Evolutionary conservation across 2,797 vertebrate genomes (phyloP), one percentile per base, ranked within the genome.

Genomic region (Acipenser oxyrinchus): DNA sequence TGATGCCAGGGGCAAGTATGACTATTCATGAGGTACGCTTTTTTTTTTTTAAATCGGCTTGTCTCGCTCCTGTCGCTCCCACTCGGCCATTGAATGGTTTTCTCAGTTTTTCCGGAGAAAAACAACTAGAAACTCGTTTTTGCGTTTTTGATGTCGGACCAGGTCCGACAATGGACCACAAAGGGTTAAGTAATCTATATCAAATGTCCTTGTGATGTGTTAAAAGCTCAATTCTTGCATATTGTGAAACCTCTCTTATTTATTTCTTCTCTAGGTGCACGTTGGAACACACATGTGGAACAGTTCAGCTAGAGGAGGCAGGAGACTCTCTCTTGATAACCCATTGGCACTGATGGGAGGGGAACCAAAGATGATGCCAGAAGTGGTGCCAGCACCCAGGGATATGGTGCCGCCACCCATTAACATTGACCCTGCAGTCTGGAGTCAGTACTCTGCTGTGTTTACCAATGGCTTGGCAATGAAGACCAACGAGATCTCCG

Each of bases 401-500:
- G 96, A 98, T 61, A 72, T 95, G 66, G 70, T 86, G 13, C 83
- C 90, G 3, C 82, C 91, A 7, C 78, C 93, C 0, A 88, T 95
- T 71, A 92, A 83, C 77, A 87, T 98, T 68, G 95, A 99, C 78
- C 90, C 95, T 0, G 84, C 90, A 0, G 76, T 95, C 66, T 99
- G 97, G 97, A 98, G 91, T 86, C 95, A 98, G 82, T 99, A 98
- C 0, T 87, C 94, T 6, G 88, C 95, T 6, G 92, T 93, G 70
- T 94, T 98, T 77, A 94, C 90, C 4, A 95, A 93, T 0, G 93
- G 97, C 8, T 85, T 99, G 73, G 90, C 94, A 23, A 88, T 97
- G 91, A 99, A 99, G 88, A 89, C 92, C 81, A 99, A 99, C 0
- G 97, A 99, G 81, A 99, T 99, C 71, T 99, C 96, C 0, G 97